Evolutionary conservation across 2,797 vertebrate genomes (phyloP), one percentile per base, ranked within the genome.

Genomic region (Neoniphon sammara): DNA sequence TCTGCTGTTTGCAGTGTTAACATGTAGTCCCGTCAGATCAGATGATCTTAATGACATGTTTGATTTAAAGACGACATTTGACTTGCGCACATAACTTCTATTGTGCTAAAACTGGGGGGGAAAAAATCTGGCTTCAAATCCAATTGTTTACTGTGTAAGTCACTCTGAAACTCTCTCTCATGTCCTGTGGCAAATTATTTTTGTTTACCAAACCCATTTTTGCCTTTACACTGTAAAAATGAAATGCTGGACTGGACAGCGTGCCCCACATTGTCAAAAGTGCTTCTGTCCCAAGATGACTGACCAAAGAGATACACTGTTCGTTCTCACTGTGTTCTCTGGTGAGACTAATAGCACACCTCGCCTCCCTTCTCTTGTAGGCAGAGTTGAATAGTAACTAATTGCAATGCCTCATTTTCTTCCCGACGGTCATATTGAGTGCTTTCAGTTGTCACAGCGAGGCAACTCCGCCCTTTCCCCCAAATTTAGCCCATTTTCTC

Each of bases 211-310:
- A 47, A 64, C 8, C 7, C 17, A 47, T n/a, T 17, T 64, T 64
- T 64, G 18, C 8, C 47, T 23, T 50, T 31, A 31, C 60, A 30
- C 10, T 30, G 34, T 46, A 63, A 46, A 70, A 36, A 49, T 71
- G 27, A 55, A 66, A 61, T 58, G 39, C 72, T 53, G 60, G 46
- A 54, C 50, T 58, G 54, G 59, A 75, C 65, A 68, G 56, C 46
- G 64, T 78, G 70, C 50, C 55, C 77, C 57, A 68, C 55, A 75
- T 75, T 78, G 42, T 66, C 70, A 61, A 74, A 73, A 63, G 59
- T 64, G 70, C 69, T 47, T 59, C 46, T 34, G 46, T 44, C 36
- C 61, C 31, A 50, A 73, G 54, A 57, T 27, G 62, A 73, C 72
- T 62, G 74, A 60, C 55, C 47, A 73, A 44, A 73, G 68, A 63